These are phyloP conservation scores for Peromyscus maniculatus DNA, from an alignment of 2,113 vertebrate species.

Conservation along the genomic window DNA sequence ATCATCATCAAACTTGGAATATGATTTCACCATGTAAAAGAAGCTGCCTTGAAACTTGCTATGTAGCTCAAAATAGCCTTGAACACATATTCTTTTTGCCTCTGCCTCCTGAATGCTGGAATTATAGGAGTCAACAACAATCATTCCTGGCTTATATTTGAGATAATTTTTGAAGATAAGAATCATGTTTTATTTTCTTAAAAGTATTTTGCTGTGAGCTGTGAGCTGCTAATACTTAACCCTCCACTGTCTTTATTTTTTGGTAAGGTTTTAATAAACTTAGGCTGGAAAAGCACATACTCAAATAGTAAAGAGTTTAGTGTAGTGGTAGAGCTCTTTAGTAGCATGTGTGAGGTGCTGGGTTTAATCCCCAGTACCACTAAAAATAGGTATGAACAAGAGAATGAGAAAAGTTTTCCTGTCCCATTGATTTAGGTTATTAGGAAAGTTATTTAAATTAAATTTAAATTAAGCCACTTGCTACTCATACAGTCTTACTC, in stretches of 20 bases:
- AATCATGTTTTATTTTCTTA: conserved; percentile 46
- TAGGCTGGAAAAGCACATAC: neutral
- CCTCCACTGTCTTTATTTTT: neutral
- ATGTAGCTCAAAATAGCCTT: neutral
- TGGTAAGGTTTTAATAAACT: conserved; percentile 31
- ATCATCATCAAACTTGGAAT: neutral
- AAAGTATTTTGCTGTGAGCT: neutral
- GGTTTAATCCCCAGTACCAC: neutral
- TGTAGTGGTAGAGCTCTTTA: neutral
- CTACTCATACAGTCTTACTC: neutral
- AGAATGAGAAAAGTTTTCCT: conserved; percentile 29
- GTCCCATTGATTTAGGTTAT: conserved; percentile 35
- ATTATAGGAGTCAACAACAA: neutral
- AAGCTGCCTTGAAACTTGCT: neutral
- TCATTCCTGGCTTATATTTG: neutral
- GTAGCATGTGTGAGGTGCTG: neutral
- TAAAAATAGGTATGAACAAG: neutral
- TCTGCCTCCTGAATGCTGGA: neutral
- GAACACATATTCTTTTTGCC: neutral
- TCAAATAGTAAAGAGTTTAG: conserved; percentile 18
- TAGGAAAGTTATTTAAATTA: conserved; percentile 50
- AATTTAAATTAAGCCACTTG: neutral
- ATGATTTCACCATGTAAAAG: neutral
- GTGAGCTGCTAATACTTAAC: neutral
- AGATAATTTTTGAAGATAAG: neutral